Evolutionary conservation across 2,888 invertebrate genomes (phyloP).

Genomic region (Bedellia somnulentella): DNA sequence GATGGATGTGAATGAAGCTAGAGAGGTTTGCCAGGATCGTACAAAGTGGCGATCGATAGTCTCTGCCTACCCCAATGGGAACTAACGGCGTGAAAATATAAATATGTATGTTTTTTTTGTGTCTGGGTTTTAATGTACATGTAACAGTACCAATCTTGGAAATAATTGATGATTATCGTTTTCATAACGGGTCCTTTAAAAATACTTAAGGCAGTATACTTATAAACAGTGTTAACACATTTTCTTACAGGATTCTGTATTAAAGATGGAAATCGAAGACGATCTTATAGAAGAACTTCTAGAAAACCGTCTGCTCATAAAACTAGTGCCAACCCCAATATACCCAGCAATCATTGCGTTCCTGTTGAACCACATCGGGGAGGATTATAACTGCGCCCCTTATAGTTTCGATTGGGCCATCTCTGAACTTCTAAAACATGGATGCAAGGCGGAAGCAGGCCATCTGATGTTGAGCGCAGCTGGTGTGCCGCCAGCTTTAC

Average conservation of each 20-base stretch:
- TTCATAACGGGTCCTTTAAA: no score
- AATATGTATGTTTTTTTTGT: no score
- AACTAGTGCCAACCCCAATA: conserved; percentile 31
- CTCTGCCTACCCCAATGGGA: no score
- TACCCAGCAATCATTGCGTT: conserved; percentile 28
- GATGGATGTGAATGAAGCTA: no score
- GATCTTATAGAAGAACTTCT: conserved; percentile 35
- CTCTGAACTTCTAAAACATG: conserved; percentile 23
- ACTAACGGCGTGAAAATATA: no score
- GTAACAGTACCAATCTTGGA: no score
- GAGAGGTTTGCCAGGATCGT: no score
- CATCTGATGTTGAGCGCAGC: conserved; percentile 26
- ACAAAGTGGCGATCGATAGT: no score
- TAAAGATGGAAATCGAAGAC: conserved; percentile 26
- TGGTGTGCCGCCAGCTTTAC: conserved; percentile 29
- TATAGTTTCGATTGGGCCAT: conserved; percentile 33
- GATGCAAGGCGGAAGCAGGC: conserved; percentile 38
- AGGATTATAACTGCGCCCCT: conserved; percentile 12
- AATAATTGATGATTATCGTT: no score
- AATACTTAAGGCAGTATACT: no score
- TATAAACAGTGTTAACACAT: conserved; percentile 1
- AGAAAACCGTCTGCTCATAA: conserved; percentile 31
- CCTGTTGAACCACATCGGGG: conserved; percentile 18
- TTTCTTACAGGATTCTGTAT: conserved; percentile 24
- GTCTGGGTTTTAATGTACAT: no score